Percentiles rank a stretch among this genome's conserved stretches.
Conservation (phyloP, 2,888 invertebrate species). For the Stegophylla sp. region DNA sequence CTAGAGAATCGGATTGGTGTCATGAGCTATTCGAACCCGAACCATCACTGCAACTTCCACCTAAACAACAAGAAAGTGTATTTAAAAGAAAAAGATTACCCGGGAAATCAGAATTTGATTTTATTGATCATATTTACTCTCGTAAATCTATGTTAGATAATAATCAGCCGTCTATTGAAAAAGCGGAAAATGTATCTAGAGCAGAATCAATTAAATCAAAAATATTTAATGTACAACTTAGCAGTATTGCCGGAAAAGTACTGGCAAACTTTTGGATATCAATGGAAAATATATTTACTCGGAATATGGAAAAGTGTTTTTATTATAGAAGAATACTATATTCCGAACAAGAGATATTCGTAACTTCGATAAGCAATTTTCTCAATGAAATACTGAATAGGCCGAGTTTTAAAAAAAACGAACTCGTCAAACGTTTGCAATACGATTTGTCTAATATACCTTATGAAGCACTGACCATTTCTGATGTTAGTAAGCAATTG, state of each 20-base stretch:
- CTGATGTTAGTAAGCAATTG: neutral
- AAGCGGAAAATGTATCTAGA: too few species aligned
- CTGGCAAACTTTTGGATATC: slow-evolving; percentile 21
- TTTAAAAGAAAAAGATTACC: slow-evolving; percentile 1
- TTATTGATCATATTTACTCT: neutral
- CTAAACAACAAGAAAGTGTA: neutral
- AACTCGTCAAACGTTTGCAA: slow-evolving; percentile 24
- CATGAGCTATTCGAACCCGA: neutral
- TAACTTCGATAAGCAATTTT: neutral
- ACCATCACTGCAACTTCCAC: neutral
- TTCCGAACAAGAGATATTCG: neutral
- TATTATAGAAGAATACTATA: slow-evolving; percentile 30
- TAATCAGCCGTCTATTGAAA: neutral
- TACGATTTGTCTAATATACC: slow-evolving; percentile 20
- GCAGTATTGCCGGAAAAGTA: neutral
- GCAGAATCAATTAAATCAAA: neutral
- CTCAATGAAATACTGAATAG: neutral
- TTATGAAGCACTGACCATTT: neutral
- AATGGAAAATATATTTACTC: neutral
- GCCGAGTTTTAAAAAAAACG: neutral
- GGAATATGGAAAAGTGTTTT: slow-evolving; percentile 27
- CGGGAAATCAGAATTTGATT: slow-evolving; percentile 23
- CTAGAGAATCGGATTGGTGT: neutral
- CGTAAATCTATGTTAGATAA: neutral
- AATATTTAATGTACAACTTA: neutral